Evolutionary conservation across 2,113 vertebrate species (phyloP).

Genomic region (Podocnemis expansa): DNA sequence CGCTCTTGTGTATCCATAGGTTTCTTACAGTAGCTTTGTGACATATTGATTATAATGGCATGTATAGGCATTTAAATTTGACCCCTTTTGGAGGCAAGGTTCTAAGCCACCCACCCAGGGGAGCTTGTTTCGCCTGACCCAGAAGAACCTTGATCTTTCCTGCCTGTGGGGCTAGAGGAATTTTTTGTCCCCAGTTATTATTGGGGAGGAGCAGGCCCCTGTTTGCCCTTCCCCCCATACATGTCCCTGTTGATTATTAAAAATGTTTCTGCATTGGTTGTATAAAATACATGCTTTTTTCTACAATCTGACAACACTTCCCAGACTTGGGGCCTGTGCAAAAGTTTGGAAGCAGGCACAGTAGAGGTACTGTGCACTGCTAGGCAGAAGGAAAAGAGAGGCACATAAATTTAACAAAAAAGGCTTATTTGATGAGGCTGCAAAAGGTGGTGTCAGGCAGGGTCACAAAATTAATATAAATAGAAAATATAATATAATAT

Average conservation of each 20-base stretch:
- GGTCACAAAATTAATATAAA: not conserved
- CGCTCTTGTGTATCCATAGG: not conserved
- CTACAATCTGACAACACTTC: not conserved
- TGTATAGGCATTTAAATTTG: no score
- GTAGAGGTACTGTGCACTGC: not conserved
- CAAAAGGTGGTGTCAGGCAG: not conserved
- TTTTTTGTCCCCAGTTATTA: no score
- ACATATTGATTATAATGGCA: not conserved
- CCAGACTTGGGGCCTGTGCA: not conserved
- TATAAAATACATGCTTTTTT: not conserved
- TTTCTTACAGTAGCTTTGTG: not conserved
- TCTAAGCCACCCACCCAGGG: no score
- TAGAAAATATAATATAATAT: no score
- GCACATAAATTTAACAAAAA: not conserved
- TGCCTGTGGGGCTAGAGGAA: no score
- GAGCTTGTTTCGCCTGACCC: no score
- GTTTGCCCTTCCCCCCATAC: no score
- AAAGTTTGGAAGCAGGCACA: not conserved
- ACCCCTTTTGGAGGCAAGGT: no score
- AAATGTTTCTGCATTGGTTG: accelerated
- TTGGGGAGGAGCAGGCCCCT: no score
- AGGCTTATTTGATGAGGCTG: not conserved
- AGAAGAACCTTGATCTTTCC: no score
- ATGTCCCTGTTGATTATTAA: not conserved
- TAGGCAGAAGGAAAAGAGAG: not conserved